phyloP scores from a whole-genome alignment of 2,113 vertebrate genomes.

The Varanus komodoensis region DNA sequence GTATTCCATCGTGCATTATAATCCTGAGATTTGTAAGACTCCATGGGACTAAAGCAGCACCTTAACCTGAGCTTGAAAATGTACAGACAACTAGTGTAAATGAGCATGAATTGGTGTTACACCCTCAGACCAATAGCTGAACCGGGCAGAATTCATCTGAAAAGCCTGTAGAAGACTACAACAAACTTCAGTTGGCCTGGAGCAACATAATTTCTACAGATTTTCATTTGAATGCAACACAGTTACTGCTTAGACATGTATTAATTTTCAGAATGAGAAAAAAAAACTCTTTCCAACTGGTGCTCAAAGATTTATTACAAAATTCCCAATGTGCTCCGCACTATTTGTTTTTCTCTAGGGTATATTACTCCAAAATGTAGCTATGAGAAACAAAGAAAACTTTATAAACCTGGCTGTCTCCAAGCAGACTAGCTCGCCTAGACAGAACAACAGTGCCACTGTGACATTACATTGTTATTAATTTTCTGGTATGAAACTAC shows the following conservation, averaged over 20 bases:
- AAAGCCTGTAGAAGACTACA: neutral
- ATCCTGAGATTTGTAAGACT: too few relatives aligned
- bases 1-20: too few relatives aligned
- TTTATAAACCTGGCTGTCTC: neutral
- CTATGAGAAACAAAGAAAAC: neutral
- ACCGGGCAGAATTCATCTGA: neutral
- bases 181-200: neutral
- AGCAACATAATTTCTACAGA: neutral
- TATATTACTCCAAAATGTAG: neutral
- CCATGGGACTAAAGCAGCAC: too few relatives aligned
- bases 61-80: too few relatives aligned
- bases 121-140: neutral
- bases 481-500: slow-evolving; percentile 47
- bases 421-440: neutral
- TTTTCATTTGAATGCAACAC: slow-evolving; percentile 42
- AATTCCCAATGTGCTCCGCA: neutral
- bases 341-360: neutral
- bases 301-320: neutral
- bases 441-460: neutral
- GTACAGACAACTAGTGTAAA: too few relatives aligned
- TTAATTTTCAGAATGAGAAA: neutral
- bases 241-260: neutral
- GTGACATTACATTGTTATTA: slow-evolving; percentile 53
- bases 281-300: neutral
- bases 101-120: too few relatives aligned